phyloP scores from a whole-genome alignment of 2,113 vertebrate genomes.

The Anhinga anhinga region DNA sequence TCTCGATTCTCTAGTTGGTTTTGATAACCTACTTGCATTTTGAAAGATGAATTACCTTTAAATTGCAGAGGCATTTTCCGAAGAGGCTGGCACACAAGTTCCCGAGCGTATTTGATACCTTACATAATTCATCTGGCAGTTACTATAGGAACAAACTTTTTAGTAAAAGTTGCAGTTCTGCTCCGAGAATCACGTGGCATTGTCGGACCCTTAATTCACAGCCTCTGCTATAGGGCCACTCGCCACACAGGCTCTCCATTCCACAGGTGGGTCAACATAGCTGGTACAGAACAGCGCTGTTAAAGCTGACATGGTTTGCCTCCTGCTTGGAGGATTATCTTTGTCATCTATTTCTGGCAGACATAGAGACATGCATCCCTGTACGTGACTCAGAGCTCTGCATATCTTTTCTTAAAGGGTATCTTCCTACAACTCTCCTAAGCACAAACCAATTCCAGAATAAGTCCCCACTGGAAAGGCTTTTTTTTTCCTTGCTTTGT shows the following conservation, averaged over 20 bases:
- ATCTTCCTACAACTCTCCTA: neutral
- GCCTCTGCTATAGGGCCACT: neutral
- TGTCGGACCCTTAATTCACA: neutral
- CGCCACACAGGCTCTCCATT: neutral
- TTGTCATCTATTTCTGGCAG: neutral
- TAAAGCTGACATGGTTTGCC: neutral
- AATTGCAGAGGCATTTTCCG: neutral
- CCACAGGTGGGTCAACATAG: neutral
- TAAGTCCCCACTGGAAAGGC: neutral
- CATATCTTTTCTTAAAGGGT: neutral
- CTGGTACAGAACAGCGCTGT: neutral
- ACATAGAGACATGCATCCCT: neutral
- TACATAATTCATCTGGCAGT: neutral
- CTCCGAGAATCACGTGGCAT: neutral
- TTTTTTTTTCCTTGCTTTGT: neutral
- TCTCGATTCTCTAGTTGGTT: neutral
- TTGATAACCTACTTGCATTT: neutral
- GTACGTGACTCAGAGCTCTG: neutral
- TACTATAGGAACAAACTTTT: slow-evolving; percentile 52
- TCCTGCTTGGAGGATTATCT: neutral
- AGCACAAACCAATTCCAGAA: neutral
- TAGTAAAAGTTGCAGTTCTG: neutral
- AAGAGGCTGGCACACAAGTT: neutral
- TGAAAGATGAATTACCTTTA: neutral
- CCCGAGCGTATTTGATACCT: neutral